Evolutionary conservation across 1,140 invertebrate species (phyloP), one percentile per base, ranked within the genome.

Genomic region (Elymnias hypermnestra): DNA sequence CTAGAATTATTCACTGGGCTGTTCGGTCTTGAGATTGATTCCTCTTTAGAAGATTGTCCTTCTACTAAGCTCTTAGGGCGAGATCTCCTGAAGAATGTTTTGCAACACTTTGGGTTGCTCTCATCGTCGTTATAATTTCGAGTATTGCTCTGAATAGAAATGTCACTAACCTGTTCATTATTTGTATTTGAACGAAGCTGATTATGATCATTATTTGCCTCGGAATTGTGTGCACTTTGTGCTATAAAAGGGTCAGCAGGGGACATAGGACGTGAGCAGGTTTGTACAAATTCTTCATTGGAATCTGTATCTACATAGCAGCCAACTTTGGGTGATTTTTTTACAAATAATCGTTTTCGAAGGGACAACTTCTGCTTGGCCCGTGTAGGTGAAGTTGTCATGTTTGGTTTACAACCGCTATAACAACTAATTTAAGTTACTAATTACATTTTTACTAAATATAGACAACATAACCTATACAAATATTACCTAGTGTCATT

Each of bases 251-350:
- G 81, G 63, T 84, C 81, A 7, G 74, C 81, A 10, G 82, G 76
- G 29, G 81, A 84, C 53, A 84, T 83, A 18, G 81, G 78, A 10
- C 81, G 70, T 33, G 81, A 84, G 9, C 63, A 57, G 25, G 74
- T 68, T 36, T 83, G 77, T 17, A 54, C 66, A 35, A 74, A 77
- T 67, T 84, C 81, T 47, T 84, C 81, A 38, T 78, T 77, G 5
- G 81, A 84, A 73, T 83, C 79, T 29, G 75, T 78, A 58, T 83
- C 82, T 28, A 84, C 73, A 70, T 81, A 82, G 61, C 84, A 87
- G 29, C 84, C 84, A 54, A 87, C 84, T 74, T 81, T 86, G 28
- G 84, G 83, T 7, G 84, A 87, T 55, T 87, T 87, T 60, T 87
- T 87, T 28, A 86, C 83, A 53, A 87, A 83, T 42, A 86, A 56